Percentiles rank a stretch among this genome's conserved stretches.
Evolutionary conservation across 2,888 invertebrate species (phyloP).

Genomic region (Rhaphigaster nebulosa): DNA sequence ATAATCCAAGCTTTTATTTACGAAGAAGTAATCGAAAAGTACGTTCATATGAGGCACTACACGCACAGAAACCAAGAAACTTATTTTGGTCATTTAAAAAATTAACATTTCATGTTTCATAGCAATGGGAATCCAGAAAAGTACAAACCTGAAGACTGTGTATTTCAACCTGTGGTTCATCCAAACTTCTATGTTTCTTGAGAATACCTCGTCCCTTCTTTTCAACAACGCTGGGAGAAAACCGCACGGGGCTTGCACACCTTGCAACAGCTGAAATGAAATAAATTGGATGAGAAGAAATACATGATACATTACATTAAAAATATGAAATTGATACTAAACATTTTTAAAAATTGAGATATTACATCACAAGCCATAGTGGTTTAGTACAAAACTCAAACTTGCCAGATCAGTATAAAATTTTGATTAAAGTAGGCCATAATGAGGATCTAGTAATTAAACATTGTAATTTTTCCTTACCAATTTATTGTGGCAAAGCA

Average conservation of each 20-base stretch:
- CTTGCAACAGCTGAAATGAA: slow-evolving; percentile 51
- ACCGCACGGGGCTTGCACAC: slow-evolving; percentile 79
- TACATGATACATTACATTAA: not conserved
- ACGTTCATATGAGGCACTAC: not conserved
- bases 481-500: no score
- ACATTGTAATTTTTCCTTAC: no score
- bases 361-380: no score
- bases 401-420: no score
- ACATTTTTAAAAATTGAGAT: no score
- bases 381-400: no score
- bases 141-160: slow-evolving; percentile 27
- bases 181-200: slow-evolving; percentile 86
- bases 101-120: not conserved
- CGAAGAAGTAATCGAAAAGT: not conserved
- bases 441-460: no score
- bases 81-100: not conserved
- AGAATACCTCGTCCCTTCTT: slow-evolving; percentile 77
- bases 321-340: no score
- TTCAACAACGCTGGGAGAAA: slow-evolving; percentile 79
- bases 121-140: not conserved
- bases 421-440: no score
- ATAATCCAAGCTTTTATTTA: not conserved
- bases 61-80: not conserved
- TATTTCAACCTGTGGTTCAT: slow-evolving; percentile 79
- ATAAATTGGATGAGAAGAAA: not conserved